Evolutionary conservation across 2,113 vertebrate genomes (phyloP).

Genomic region (Corythornis madagascariensis): DNA sequence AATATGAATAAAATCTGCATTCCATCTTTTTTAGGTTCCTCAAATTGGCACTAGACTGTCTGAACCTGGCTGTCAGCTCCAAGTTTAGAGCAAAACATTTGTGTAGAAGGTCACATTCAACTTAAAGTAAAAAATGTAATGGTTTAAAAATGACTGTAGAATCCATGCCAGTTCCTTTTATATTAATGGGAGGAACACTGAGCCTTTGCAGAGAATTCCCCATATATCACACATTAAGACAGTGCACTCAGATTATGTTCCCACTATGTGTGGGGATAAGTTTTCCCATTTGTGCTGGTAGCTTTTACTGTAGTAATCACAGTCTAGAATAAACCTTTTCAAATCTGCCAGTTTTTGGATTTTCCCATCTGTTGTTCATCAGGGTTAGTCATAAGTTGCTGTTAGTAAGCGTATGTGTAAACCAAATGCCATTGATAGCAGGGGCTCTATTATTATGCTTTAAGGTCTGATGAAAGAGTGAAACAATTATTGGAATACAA

Average conservation of each 20-base stretch:
- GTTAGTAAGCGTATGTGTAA: not conserved
- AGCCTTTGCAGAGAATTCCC: not conserved
- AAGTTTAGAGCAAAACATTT: not conserved
- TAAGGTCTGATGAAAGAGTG: not conserved
- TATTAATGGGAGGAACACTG: not conserved
- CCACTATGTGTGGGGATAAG: accelerated
- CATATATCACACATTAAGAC: not conserved
- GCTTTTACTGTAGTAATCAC: not conserved
- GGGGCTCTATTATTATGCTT: not conserved
- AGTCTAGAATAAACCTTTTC: not conserved
- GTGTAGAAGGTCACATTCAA: not conserved
- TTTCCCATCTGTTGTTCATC: not conserved
- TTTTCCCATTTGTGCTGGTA: not conserved
- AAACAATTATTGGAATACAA: not conserved
- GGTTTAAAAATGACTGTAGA: not conserved
- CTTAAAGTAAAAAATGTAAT: not conserved
- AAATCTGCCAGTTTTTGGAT: not conserved
- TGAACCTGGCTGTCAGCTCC: not conserved
- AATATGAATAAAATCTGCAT: not conserved
- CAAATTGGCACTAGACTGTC: not conserved
- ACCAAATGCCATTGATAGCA: not conserved
- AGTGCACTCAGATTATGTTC: not conserved
- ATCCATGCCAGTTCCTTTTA: not conserved
- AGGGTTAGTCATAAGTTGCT: not conserved
- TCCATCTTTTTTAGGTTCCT: not conserved